Base-by-base conservation (phyloP, 1,140 invertebrate species). In the Drosophila carrolli region DNA sequence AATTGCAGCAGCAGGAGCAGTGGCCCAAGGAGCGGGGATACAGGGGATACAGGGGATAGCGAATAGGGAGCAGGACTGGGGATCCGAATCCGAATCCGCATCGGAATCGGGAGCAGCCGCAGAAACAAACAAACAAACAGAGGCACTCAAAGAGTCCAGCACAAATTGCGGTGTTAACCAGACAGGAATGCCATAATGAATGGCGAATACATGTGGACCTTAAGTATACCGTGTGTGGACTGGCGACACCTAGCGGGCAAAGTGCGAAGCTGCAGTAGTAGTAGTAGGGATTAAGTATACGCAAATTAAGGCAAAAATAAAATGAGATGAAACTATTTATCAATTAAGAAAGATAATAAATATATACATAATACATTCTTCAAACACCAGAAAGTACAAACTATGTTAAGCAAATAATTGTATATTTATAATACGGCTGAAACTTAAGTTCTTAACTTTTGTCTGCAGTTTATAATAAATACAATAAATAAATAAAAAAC, bases 101-200 rank as follows among this genome's bases (percentile, higher is more conserved):
- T 8, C 16, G 9, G 16, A 63, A 71, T 71, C 65, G 51, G 68
- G 61, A 72, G 55, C 71, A 68, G 48, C 32, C 60, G 47, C 58
- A 75, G 62, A 68, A 75, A 77, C 61, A 75, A 80, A 86, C 62
- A 82, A 75, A 86, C 74, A 86, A 70, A 85, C 68, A 56, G 43
- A 43, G 38, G 32, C 19, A 38, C 47, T 16, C 41, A 27, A 41
- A 59, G 63, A 56, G 37, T 59, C 46, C 40, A 41, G 68, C 86
- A 90, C 81, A 90, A 90, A 82, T 90, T 90, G 82, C 81, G 81
- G 85, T 90, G 85, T 90, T 81, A 90, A 85, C 62, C 75, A 62
- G 51, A 23, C 48, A 48, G 75, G 46, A 48, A 73, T 66, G 43
- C 48, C 40, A 43, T 10, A 16, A 62, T 10, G 43, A 53, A 41